Evolutionary conservation across 2,888 invertebrate species (phyloP).

Genomic region (Julus scanicus): DNA sequence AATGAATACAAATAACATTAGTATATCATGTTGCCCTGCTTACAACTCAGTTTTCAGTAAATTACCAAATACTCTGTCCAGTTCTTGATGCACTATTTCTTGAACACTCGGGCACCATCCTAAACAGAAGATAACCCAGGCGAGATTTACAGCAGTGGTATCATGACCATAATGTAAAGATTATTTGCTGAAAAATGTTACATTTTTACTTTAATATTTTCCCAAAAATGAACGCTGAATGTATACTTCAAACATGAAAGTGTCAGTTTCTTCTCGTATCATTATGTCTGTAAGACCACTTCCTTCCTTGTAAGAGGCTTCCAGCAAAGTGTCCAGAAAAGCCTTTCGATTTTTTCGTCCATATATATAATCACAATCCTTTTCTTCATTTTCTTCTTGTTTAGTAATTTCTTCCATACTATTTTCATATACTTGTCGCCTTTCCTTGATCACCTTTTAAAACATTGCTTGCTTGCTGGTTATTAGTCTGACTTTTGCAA

Average conservation of each 20-base stretch:
- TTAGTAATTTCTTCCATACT: not conserved
- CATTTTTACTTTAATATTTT: not conserved
- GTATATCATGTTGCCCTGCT: not conserved
- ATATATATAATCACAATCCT: slow-evolving; percentile 1
- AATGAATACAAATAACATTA: not conserved
- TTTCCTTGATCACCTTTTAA: not conserved
- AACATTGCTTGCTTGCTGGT: too few relatives aligned
- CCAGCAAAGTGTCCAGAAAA: slow-evolving; percentile 86
- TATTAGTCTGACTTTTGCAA: too few relatives aligned
- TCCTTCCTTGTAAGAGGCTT: slow-evolving; percentile 75
- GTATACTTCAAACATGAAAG: slow-evolving; percentile 58
- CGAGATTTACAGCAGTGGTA: slow-evolving; percentile 86
- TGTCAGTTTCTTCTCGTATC: slow-evolving; percentile 66
- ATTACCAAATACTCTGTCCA: slow-evolving; percentile 67
- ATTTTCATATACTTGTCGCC: slow-evolving; percentile 1
- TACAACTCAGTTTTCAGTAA: not conserved
- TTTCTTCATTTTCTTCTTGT: not conserved
- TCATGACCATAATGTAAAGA: slow-evolving; percentile 77
- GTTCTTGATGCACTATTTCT: slow-evolving; percentile 68
- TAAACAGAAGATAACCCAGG: slow-evolving; percentile 85
- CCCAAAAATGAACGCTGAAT: not conserved
- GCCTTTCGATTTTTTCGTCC: slow-evolving; percentile 79
- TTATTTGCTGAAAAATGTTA: not conserved
- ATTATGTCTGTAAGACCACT: slow-evolving; percentile 69
- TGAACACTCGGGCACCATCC: slow-evolving; percentile 85